phyloP scores from a whole-genome alignment of 1,140 invertebrate genomes.

The Ctenoplectra terminalis region DNA sequence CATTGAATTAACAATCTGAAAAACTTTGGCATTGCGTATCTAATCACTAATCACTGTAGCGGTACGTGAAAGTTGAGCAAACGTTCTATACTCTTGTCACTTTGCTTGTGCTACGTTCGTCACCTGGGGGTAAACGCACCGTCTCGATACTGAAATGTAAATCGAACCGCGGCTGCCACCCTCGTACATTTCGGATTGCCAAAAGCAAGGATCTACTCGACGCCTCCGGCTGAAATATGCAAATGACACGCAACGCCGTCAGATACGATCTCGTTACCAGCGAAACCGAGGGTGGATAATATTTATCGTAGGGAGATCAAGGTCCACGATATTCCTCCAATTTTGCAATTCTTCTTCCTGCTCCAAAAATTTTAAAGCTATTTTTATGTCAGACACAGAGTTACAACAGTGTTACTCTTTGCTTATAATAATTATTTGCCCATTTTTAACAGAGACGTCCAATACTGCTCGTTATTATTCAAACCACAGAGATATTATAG shows the following conservation, averaged over 20 bases:
- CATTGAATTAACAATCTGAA: no score
- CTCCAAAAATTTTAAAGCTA: not conserved
- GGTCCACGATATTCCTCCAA: slow-evolving; percentile 3
- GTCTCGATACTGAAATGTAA: slow-evolving; percentile 61
- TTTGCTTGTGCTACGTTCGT: slow-evolving; percentile 3
- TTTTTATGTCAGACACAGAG: no score
- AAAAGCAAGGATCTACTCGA: slow-evolving; percentile 70
- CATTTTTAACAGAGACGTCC: no score
- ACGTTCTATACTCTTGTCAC: slow-evolving; percentile 9
- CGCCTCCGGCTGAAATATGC: slow-evolving; percentile 76
- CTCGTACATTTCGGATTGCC: slow-evolving; percentile 55
- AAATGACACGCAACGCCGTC: slow-evolving; percentile 77
- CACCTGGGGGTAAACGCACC: slow-evolving; percentile 39
- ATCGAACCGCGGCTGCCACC: slow-evolving; percentile 53
- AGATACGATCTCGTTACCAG: slow-evolving; percentile 76
- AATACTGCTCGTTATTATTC: no score
- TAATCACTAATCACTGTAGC: not conserved
- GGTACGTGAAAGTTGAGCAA: not conserved
- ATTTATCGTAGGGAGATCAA: slow-evolving; percentile 61
- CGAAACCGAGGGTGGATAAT: slow-evolving; percentile 49
- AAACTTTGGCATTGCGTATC: not conserved
- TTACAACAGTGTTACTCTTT: no score
- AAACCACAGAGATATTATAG: no score
- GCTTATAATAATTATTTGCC: no score
- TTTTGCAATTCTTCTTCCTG: not conserved